phyloP scores from a whole-genome alignment of 2,797 vertebrate genomes.

The Tadarida brasiliensis region DNA sequence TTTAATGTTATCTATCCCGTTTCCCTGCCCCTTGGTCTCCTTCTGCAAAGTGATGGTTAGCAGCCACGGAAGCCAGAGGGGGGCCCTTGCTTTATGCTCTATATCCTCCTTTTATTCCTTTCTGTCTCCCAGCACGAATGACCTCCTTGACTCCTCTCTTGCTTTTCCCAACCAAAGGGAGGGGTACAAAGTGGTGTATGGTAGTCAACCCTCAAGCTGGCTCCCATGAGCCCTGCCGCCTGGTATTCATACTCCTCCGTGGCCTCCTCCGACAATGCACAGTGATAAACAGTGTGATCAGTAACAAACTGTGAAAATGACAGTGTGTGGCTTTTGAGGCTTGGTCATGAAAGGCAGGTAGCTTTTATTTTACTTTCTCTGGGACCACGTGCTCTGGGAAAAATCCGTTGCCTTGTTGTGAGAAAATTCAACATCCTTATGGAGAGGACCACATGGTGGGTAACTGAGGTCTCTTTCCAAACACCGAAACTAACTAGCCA shows the following conservation, averaged over 20 bases:
- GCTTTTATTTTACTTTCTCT: background rate
- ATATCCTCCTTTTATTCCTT: background rate
- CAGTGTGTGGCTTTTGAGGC: background rate
- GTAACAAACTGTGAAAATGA: background rate
- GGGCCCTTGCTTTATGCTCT: background rate
- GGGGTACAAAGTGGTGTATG: too few species aligned
- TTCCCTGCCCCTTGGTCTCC: background rate
- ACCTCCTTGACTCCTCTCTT: background rate
- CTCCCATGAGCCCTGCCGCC: background rate
- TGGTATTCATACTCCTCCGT: rapidly evolving
- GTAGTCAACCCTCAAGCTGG: background rate
- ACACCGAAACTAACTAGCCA: background rate
- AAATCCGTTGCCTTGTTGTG: background rate
- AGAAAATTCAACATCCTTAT: background rate
- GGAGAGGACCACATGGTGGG: rapidly evolving
- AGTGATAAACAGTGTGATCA: background rate
- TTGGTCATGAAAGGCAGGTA: background rate
- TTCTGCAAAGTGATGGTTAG: background rate
- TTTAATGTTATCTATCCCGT: background rate
- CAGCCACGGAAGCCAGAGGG: background rate
- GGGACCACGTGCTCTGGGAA: background rate
- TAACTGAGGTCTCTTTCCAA: background rate
- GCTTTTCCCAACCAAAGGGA: background rate
- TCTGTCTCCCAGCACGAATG: background rate
- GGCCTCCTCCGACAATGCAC: background rate